These are phyloP conservation scores for Corydoras sp. DNA, from an alignment of 2,113 vertebrate genomes.

Conservation along the genomic window DNA sequence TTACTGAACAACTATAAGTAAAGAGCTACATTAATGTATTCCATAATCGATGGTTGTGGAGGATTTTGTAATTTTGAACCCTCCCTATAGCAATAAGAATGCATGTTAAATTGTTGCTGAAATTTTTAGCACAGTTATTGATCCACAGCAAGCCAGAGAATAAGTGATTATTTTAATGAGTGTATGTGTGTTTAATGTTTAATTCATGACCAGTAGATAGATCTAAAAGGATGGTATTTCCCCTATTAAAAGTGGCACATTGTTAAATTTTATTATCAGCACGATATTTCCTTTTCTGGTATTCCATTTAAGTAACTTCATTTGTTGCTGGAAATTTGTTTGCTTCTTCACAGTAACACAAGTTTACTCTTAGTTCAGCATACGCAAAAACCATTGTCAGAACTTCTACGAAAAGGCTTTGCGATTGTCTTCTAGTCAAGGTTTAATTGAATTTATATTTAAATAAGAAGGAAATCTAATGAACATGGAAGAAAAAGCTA, in stretches of 20 bases:
- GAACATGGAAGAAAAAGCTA: too few species aligned
- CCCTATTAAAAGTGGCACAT: conserved; percentile 3
- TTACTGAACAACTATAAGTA: background rate
- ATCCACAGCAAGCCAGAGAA: conserved; percentile 16
- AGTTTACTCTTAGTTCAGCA: too few species aligned
- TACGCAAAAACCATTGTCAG: too few species aligned
- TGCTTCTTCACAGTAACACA: too few species aligned
- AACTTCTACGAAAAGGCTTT: too few species aligned
- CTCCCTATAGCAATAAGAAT: background rate
- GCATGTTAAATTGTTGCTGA: background rate
- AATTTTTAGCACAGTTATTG: background rate
- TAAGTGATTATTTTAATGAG: conserved; percentile 42
- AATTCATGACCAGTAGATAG: conserved; percentile 39
- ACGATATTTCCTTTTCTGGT: background rate
- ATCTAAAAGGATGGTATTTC: conserved; percentile 19
- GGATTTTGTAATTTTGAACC: background rate
- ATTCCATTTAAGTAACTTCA: too few species aligned
- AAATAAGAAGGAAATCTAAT: too few species aligned
- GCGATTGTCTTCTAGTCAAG: too few species aligned
- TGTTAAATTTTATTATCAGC: conserved; percentile 32
- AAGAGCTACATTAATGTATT: background rate
- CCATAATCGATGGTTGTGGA: background rate
- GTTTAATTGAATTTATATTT: too few species aligned
- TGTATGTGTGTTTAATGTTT: conserved; percentile 28
- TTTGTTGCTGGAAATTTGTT: too few species aligned